Evolutionary conservation across 2,797 vertebrate genomes (phyloP), one percentile per base, ranked within the genome.

Genomic region (Stomatorhinus walkeri): DNA sequence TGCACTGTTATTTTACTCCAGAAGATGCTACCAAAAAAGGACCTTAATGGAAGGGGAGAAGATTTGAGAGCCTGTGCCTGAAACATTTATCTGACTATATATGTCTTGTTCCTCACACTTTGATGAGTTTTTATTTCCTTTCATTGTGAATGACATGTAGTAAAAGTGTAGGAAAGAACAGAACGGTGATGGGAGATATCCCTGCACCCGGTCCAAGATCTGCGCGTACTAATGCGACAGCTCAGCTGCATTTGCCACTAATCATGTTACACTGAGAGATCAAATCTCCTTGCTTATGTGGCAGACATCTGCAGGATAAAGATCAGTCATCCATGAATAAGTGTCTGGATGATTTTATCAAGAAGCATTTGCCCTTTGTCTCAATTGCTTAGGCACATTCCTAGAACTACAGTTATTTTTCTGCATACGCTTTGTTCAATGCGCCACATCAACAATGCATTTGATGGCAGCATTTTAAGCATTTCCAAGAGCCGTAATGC

Each of bases 51-150:
- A 19, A n/a, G 52, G 36, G 14, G 79, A 52, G 24, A 49, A 85
- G 6, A 61, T 72, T 54, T 56, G 12, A 1, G 68, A 81, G 24
- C 43, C 61, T 59, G 19, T 22, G 46, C 16, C 43, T 68, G 24
- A 89, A 89, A 85, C 81, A 85, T 64, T 85, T 64, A 88, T 88
- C 24, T 84, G n/a, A 61, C 83, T 68, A 64, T 19, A 85, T 48
- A 68, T 49, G 48, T 24, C 81, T 28, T 51, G 56, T 19, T 43
- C 52, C 43, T 88, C 54, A 56, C 9, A 59, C 51, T 49, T 14
- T 43, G 28, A 46, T 48, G 81, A 32, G 83, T 4, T 43, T 81
- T 88, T 88, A 8, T 43, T 48, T 85, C 22, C 81, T 51, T 48
- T 51, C n/a, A 85, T 85, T 81, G 19, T 22, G 19, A 85, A 85